Conservation (phyloP, 2,888 invertebrate species). For the Gibbula magus region DNA sequence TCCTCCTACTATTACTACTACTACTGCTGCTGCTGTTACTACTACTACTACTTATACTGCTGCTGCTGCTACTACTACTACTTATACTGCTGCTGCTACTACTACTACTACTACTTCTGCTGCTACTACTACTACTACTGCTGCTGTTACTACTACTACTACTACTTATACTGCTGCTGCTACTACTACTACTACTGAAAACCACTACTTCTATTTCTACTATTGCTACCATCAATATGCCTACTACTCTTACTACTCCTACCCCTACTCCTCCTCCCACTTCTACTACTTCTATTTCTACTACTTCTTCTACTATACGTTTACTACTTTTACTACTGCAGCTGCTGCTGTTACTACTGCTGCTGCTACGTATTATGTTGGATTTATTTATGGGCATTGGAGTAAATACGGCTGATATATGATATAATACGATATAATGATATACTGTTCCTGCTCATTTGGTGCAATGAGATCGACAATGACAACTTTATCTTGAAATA, state of each 20-base stretch:
- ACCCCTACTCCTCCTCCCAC: background rate
- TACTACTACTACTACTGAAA: slow-evolving; percentile 7
- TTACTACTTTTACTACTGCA: background rate
- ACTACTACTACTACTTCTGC: background rate
- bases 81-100: background rate
- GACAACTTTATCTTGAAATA: too few relatives aligned
- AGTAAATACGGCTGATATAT: too few relatives aligned
- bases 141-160: background rate
- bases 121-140: background rate
- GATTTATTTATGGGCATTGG: too few relatives aligned
- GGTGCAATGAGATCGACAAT: background rate
- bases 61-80: background rate
- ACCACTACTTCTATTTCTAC: background rate
- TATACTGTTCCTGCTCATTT: too few relatives aligned
- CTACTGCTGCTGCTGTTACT: slow-evolving; percentile 22
- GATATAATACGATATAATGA: too few relatives aligned
- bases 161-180: background rate
- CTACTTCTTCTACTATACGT: background rate
- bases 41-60: slow-evolving; percentile 2
- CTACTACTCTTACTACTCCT: background rate
- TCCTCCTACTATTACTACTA: slow-evolving; percentile 27
- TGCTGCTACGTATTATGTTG: too few relatives aligned
- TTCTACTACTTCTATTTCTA: background rate
- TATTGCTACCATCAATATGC: too few relatives aligned
- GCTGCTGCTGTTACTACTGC: too few relatives aligned